Evolutionary conservation across 2,888 invertebrate genomes (phyloP), one percentile per base, ranked within the genome.

Genomic region (Apomyelois bistriatella): DNA sequence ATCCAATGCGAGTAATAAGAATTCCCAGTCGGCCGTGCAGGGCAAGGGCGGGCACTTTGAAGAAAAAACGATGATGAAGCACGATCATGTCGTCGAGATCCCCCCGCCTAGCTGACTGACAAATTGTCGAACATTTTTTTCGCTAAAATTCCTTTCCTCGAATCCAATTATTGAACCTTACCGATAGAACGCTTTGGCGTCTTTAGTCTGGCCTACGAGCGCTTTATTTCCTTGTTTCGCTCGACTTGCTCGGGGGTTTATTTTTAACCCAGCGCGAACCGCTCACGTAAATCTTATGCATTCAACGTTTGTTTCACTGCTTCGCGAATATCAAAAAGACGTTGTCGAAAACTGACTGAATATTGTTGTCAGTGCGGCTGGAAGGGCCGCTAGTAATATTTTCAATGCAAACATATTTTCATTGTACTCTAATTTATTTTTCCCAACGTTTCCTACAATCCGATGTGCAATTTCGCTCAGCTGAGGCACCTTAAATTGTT

Each of bases 41-140:
- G 71, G 70, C 66, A 65, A 69, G 69, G 67, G 71, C 65, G 68
- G 73, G 70, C 72, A 76, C 72, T 82, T 82, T 80, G 76, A 75
- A 73, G 74, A 76, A 81, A 82, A 85, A 85, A 82, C 78, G 78
- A 85, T 86, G 84, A 87, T 85, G 83, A 80, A 83, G 81, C 83
- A 78, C 80, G 82, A 82, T 81, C 82, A 82, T 79, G 79, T 76
- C 78, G 64, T 72, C 66, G 64, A 73, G 71, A 77, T 75, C 79
- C 75, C n/a, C 67, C 74, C 72, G 69, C 78, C 75, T 74, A 70
- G 75, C 79, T 79, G 78, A 78, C 82, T 82, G 85, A 85, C 75
- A 84, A 85, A 85, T 84, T 81, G 82, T 78, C 73, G 70, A 79
- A 78, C 80, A 77, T 83, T 85, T 84, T 79, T 83, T 85, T 79